A percentile compares a stretch with the other conserved stretches of the same genome.
These are phyloP conservation scores for Cheilosia grossa DNA, from an alignment of 2,888 invertebrate species.

Conservation along the genomic window DNA sequence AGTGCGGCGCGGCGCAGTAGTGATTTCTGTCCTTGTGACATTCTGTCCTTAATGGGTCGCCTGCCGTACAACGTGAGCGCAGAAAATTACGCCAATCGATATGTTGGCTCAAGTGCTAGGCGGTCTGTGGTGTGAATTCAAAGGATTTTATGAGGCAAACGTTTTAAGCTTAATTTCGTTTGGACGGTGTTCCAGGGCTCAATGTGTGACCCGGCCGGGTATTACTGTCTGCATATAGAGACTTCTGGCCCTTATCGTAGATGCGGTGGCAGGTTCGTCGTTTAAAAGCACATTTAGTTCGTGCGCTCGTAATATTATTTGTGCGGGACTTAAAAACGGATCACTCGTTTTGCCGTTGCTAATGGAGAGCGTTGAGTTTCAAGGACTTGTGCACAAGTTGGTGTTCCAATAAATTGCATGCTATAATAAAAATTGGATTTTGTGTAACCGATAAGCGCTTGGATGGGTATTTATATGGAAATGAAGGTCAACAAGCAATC, in stretches of 20 bases:
- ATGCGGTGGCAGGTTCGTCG: not conserved
- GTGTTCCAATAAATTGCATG: too few species aligned
- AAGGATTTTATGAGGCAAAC: constrained; percentile 44
- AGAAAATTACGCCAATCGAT: constrained; percentile 46
- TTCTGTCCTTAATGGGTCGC: constrained; percentile 48
- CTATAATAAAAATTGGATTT: too few species aligned
- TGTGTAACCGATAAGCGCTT: too few species aligned
- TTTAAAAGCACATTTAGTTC: constrained; percentile 43
- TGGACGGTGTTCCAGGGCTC: not conserved
- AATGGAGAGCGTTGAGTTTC: too few species aligned
- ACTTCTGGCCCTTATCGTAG: too few species aligned
- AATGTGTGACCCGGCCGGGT: constrained; percentile 37
- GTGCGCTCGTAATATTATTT: constrained; percentile 30
- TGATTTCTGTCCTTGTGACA: constrained; percentile 19
- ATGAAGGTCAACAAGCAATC: too few species aligned
- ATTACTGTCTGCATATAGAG: constrained; percentile 27
- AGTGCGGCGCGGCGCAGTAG: not conserved
- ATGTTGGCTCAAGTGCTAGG: not conserved
- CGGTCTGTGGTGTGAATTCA: constrained; percentile 11
- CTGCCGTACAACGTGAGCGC: not conserved
- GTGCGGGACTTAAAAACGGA: constrained; percentile 35
- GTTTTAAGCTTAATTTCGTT: constrained; percentile 28
- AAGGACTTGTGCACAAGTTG: too few species aligned
- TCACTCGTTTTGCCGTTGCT: not conserved
- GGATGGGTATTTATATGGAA: too few species aligned